phyloP scores from a whole-genome alignment of 2,888 invertebrate species.

The Shargacucullia verbasci region DNA sequence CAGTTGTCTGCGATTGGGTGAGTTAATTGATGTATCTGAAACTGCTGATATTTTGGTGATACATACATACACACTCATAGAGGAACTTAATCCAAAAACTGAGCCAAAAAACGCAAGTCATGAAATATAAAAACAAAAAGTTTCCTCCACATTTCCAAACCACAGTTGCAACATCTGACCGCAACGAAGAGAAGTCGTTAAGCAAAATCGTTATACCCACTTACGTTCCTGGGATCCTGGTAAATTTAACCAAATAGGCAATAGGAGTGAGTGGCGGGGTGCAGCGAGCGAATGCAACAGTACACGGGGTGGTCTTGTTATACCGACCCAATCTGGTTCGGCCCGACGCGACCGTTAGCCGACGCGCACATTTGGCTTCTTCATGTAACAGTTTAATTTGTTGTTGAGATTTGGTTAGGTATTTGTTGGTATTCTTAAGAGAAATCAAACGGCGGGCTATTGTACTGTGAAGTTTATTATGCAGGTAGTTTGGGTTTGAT shows the following conservation, averaged over 20 bases:
- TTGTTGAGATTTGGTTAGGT: not conserved
- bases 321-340: slow-evolving; percentile 73
- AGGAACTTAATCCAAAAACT: not conserved
- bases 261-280: slow-evolving; percentile 72
- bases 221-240: slow-evolving; percentile 66
- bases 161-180: slow-evolving; percentile 37
- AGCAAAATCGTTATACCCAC: slow-evolving; percentile 60
- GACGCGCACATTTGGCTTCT: slow-evolving; percentile 52
- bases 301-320: slow-evolving; percentile 78
- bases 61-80: too few species aligned
- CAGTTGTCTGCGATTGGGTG: too few species aligned
- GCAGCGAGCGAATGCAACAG: slow-evolving; percentile 73
- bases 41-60: too few species aligned
- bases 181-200: slow-evolving; percentile 55
- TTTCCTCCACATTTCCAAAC: slow-evolving; percentile 5
- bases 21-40: too few species aligned
- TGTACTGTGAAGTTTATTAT: too few species aligned
- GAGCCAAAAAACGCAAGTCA: slow-evolving; percentile 9
- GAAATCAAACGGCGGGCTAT: too few species aligned
- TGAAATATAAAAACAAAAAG: not conserved
- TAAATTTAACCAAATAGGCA: slow-evolving; percentile 82
- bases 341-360: slow-evolving; percentile 66
- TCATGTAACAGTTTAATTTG: slow-evolving; percentile 32
- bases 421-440: too few species aligned
- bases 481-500: too few species aligned